These are phyloP conservation scores for Gymnoscelis rufifasciata DNA, from an alignment of 2,888 invertebrate species.

Conservation along the genomic window DNA sequence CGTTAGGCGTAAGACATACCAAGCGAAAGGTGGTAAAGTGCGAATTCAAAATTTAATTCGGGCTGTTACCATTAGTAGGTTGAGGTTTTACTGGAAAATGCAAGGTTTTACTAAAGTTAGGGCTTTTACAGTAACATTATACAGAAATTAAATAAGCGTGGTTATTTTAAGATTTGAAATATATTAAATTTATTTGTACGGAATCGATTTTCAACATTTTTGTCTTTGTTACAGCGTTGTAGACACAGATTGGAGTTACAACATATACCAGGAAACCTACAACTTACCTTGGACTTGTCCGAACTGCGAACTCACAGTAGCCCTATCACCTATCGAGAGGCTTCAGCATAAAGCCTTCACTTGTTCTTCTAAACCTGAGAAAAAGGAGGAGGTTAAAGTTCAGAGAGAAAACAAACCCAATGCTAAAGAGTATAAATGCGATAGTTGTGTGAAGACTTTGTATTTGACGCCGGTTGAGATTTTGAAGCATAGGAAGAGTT, in stretches of 20 bases:
- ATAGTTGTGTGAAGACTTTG: conserved; percentile 83
- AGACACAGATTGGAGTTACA: conserved; percentile 84
- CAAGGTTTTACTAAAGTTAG: too few relatives aligned
- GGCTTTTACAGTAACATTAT: too few relatives aligned
- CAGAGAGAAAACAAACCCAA: conserved; percentile 70
- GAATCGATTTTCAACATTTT: background rate
- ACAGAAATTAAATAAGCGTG: too few relatives aligned
- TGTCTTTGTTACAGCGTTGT: conserved; percentile 69
- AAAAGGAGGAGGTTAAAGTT: conserved; percentile 45
- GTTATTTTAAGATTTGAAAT: too few relatives aligned
- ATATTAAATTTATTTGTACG: too few relatives aligned
- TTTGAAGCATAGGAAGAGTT: conserved; percentile 88
- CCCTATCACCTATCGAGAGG: conserved; percentile 83
- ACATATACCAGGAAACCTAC: conserved; percentile 79
- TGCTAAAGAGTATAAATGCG: conserved; percentile 84
- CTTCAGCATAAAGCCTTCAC: conserved; percentile 83
- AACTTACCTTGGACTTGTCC: conserved; percentile 85
- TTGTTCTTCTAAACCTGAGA: conserved; percentile 52
- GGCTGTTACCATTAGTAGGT: too few relatives aligned
- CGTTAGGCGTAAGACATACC: too few relatives aligned
- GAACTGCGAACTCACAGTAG: conserved; percentile 81
- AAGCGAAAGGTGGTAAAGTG: too few relatives aligned
- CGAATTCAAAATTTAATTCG: too few relatives aligned
- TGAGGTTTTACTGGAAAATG: too few relatives aligned
- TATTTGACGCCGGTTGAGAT: conserved; percentile 89